Conservation (phyloP, 2,797 vertebrate species). For the Diglossa cyanea region DNA sequence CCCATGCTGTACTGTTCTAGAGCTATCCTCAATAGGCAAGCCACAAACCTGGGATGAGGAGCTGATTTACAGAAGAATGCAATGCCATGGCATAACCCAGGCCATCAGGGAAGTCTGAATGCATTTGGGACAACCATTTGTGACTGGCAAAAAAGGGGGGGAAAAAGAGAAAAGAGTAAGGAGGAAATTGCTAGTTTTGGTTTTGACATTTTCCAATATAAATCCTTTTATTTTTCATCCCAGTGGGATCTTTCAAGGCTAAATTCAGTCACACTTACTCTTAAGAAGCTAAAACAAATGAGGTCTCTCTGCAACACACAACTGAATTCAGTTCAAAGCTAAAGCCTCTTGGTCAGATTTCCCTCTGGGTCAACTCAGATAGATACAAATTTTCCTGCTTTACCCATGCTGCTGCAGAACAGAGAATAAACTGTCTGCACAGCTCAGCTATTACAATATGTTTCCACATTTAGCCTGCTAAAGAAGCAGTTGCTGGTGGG, state of each 20-base stretch:
- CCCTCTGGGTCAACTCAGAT: neutral
- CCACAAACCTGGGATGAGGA: neutral
- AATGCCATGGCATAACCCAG: neutral
- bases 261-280: neutral
- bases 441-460: neutral
- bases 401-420: neutral
- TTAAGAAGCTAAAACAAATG: neutral
- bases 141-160: neutral
- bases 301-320: neutral
- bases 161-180: neutral
- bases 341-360: neutral
- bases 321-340: neutral
- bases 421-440: slow-evolving; percentile 5
- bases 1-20: neutral
- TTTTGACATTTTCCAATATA: neutral
- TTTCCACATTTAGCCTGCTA: neutral
- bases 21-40: neutral
- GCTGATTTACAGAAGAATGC: neutral
- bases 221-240: neutral
- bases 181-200: neutral
- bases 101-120: neutral
- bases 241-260: neutral
- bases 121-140: neutral
- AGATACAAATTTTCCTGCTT: neutral
- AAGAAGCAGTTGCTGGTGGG: neutral